Percentiles rank a stretch among this genome's conserved stretches.
phyloP scores from a whole-genome alignment of 2,113 vertebrate species.

The Brienomyrus longianalis region DNA sequence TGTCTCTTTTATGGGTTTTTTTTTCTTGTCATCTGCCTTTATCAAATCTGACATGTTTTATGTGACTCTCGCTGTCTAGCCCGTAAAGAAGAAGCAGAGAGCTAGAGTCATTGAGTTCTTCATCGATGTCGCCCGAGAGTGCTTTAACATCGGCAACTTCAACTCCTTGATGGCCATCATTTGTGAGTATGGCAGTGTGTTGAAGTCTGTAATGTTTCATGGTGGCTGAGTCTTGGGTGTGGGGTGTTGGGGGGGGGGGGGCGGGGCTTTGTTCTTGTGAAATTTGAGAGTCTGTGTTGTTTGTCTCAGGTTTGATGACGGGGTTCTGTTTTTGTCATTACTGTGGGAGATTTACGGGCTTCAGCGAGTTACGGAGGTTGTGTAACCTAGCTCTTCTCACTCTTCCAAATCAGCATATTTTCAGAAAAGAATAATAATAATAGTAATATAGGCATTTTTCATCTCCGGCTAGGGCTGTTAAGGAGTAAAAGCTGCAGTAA shows the following conservation, averaged over 20 bases:
- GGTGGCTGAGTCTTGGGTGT: not conserved
- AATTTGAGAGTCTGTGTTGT: not conserved
- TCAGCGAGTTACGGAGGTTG: not conserved
- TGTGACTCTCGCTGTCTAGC: slow-evolving; percentile 50
- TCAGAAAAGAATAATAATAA: not conserved
- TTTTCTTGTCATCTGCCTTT: not conserved
- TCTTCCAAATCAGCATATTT: not conserved
- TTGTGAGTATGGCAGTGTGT: slow-evolving; percentile 67
- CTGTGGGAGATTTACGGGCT: not conserved
- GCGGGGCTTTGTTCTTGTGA: not conserved
- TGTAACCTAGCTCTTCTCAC: not conserved
- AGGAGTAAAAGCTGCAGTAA: not conserved
- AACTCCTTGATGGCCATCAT: slow-evolving; percentile 98
- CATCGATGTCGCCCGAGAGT: slow-evolving; percentile 87
- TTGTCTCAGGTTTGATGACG: not conserved
- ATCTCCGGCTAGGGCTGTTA: not conserved
- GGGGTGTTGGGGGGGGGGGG: not conserved
- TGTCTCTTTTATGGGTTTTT: not conserved
- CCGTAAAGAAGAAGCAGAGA: slow-evolving; percentile 88
- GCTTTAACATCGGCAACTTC: slow-evolving; percentile 96
- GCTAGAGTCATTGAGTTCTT: slow-evolving; percentile 89
- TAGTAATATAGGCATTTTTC: not conserved
- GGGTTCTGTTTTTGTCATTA: not conserved
- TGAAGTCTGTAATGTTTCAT: not conserved
- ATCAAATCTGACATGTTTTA: not conserved